Percentiles rank a stretch among this genome's conserved stretches.
These are phyloP conservation scores for Rallus crepitans DNA, from an alignment of 2,797 vertebrate genomes.

Conservation along the genomic window DNA sequence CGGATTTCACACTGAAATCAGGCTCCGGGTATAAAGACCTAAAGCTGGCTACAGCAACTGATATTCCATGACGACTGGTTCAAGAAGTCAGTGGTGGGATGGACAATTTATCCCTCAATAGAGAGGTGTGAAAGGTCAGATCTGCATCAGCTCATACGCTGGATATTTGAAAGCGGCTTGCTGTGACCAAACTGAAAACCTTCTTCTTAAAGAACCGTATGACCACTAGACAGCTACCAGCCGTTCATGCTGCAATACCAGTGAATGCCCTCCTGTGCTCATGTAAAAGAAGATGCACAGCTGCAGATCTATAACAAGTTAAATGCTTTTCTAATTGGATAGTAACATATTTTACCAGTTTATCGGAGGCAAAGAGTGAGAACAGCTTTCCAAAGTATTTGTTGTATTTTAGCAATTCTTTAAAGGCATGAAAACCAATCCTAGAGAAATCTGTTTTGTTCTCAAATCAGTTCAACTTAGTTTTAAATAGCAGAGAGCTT, in stretches of 20 bases:
- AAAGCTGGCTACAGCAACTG: background rate
- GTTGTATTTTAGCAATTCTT: background rate
- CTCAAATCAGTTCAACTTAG: background rate
- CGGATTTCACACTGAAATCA: background rate
- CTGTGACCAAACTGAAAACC: background rate
- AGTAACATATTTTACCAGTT: background rate
- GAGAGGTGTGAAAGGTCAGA: background rate
- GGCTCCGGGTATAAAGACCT: background rate
- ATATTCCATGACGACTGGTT: background rate
- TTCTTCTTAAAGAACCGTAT: background rate
- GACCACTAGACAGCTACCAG: background rate
- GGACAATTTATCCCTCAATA: background rate
- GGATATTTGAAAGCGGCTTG: background rate
- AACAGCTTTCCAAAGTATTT: background rate
- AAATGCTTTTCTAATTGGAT: background rate
- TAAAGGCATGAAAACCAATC: background rate
- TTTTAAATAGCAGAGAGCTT: constrained; percentile 62
- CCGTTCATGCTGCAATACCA: background rate
- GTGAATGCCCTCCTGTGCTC: background rate
- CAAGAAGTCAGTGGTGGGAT: background rate
- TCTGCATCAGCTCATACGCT: background rate
- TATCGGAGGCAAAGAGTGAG: background rate
- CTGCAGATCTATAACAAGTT: background rate
- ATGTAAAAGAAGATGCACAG: too few relatives aligned
- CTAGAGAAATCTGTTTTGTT: background rate